phyloP scores from a whole-genome alignment of 2,113 vertebrate genomes.

The Patagioenas fasciata region DNA sequence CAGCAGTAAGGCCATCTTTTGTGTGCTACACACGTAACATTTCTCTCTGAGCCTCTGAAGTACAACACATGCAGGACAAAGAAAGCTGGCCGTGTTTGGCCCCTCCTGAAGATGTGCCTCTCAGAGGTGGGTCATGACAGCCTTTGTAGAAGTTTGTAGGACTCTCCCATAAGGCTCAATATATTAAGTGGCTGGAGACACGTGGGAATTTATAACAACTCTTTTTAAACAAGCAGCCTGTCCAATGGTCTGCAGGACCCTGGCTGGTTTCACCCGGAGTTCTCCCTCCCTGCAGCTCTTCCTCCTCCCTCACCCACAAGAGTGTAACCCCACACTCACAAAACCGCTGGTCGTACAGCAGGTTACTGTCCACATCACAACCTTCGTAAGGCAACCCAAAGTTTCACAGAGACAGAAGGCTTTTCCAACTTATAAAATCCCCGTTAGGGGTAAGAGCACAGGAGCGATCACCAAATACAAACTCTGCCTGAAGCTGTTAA shows the following conservation, averaged over 20 bases:
- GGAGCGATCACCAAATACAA: background rate
- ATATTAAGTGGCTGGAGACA: background rate
- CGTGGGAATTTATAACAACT: background rate
- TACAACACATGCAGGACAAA: background rate
- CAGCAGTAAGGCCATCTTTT: background rate
- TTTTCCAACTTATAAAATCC: background rate
- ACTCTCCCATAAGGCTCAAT: background rate
- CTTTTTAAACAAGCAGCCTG: background rate
- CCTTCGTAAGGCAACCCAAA: background rate
- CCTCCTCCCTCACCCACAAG: background rate
- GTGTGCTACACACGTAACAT: background rate
- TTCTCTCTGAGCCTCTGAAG: background rate
- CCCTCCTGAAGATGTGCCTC: background rate
- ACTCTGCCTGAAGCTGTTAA: background rate
- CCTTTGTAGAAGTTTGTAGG: background rate
- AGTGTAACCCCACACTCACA: background rate
- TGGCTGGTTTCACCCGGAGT: background rate
- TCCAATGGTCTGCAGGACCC: background rate
- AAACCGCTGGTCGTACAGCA: rapidly evolving
- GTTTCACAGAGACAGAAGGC: background rate
- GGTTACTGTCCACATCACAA: background rate
- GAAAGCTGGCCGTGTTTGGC: background rate
- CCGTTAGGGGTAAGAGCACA: background rate
- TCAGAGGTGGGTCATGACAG: background rate
- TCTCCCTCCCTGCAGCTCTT: background rate